Base-by-base conservation (phyloP, 1,140 invertebrate genomes). In the Bilobella aurantiaca region DNA sequence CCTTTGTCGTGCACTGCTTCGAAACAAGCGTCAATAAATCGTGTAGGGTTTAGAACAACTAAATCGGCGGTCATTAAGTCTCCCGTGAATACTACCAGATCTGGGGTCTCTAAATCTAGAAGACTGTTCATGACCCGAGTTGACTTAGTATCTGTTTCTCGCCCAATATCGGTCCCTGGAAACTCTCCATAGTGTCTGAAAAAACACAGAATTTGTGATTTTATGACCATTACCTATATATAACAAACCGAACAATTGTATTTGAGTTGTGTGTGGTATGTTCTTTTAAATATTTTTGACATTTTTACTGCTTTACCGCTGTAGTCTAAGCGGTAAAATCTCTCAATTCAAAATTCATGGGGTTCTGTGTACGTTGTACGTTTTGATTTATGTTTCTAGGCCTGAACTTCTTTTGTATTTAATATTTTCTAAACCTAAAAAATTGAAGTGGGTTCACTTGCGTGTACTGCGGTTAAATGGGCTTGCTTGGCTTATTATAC, bases 81-180 rank as follows among this genome's bases (percentile, higher is more conserved):
- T 14, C 66, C 66, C 21, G 66, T 67, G 37, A 67, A 63, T 30
- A 67, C 32, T 28, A 63, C 47, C 31, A 67, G 49, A 29, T 67
- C 61, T 5, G 66, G 66, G 8, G 8, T 58, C 25, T 66, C 65
- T 21, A 21, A 16, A 21, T 27, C 29, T 8, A 58, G 30, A 8
- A 56, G 29, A 23, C 31, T 28, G 1, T 21, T 37, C 47, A 63
- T 67, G 2, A 63, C 53, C 30, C 21, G 37, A 5, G 65, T 47
- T 21, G 60, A 61, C 18, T 58, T 67, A 1, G 3, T 29, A 34
- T 67, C 65, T 8, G 62, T 21, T 18, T 14, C 29, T 21, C 21
- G 42, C 1, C 65, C 65, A 2, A 49, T 5, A 5, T 3, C 25
- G 18, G 34, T 25, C 14, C 23, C 30, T 37, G 66, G 66, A 25